Evolutionary conservation across 1,140 invertebrate genomes (phyloP), one percentile per base, ranked within the genome.

Genomic region (Berghia stephanieae): DNA sequence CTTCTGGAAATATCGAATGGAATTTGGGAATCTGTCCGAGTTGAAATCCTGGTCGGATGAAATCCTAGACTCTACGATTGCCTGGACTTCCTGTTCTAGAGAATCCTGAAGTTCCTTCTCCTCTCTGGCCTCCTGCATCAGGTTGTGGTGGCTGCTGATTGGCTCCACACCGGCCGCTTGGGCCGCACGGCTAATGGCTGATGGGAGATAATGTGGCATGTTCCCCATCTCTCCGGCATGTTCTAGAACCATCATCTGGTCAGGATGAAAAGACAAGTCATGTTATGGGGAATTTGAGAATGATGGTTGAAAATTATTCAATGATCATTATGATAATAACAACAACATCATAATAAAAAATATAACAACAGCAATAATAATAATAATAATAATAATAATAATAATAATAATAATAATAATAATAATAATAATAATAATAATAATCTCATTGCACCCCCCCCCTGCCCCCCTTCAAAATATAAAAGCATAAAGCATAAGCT

Each of bases 121-220:
- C 40, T 85, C 83, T 10, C 87, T 84, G 0, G 89, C 90, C 78
- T 90, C 89, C 74, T 88, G 83, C 83, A 85, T 86, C 24, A 91
- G 36, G 68, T 85, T 85, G 21, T 91, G 91, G 27, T 90, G 57
- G 36, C 89, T 90, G n/a, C 89, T 88, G 16, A 88, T 86, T 66
- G 90, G 87, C 36, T 88, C 80, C 42, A 92, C 85, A 13, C 91
- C 91, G 2, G 90, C 89, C 44, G 85, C 83, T 27, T 88, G 88
- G 10, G 92, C 89, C 6, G 92, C 92, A 69, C 89, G 87, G 69
- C 89, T 87, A 21, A 93, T 87, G 44, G 91, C 89, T 40, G 85
- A 78, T 2, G 85, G 81, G 0, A 89, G 74, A 43, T 82, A 80
- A 43, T 81, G 78, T 3, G 78, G 68, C 43, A 83, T 82, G 71